Base-by-base conservation (phyloP, 2,113 vertebrate species). In the Puffinus mauretanicus region DNA sequence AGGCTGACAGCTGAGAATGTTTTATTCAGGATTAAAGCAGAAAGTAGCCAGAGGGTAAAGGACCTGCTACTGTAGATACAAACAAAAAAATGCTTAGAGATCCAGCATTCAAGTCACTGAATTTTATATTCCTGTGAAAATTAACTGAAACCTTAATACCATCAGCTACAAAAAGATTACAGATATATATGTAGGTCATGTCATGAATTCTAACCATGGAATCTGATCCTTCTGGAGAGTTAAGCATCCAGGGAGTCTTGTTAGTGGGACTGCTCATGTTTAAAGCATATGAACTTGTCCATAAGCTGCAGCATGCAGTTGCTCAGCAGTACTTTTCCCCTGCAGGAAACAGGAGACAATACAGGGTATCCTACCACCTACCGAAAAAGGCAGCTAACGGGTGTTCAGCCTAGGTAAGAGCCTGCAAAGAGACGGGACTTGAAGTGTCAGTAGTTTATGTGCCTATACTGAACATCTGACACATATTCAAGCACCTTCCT, bases 1-100 rank as follows among this genome's bases (percentile, higher is more conserved):
- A 94, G 88, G 47, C n/a, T 91, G 86, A 90, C 89, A 94, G 93
- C 49, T 51, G 34, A 94, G 82, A 93, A 20, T 42, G 47, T 14
- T 49, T 94, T 94, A 83, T 81, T 34, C 27, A 38, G 44, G 40
- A 87, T 60, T 94, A 84, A 94, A 96, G 71, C 61, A 77, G 38
- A 80, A 73, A 86, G 47, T 72, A 81, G 75, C 67, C 34, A 58
- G 64, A 75, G 65, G 42, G 49, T 86, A 67, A 92, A 76, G 51
- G 55, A 88, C 70, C 36, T 82, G 82, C 86, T 92, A 7, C 64
- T 32, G 18, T 64, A 81, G 42, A 92, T 75, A 73, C 2, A 85
- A 76, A 82, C n/a, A 88, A 40, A 19, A 80, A 62, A 86, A 73
- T 67, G 20, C 75, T 92, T 60, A 88, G 76, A 64, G 44, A 65